Evolutionary conservation across 53 echinoderm and acorn worm genomes (phyloP).

Genomic region (Paracentrotus lividus): DNA sequence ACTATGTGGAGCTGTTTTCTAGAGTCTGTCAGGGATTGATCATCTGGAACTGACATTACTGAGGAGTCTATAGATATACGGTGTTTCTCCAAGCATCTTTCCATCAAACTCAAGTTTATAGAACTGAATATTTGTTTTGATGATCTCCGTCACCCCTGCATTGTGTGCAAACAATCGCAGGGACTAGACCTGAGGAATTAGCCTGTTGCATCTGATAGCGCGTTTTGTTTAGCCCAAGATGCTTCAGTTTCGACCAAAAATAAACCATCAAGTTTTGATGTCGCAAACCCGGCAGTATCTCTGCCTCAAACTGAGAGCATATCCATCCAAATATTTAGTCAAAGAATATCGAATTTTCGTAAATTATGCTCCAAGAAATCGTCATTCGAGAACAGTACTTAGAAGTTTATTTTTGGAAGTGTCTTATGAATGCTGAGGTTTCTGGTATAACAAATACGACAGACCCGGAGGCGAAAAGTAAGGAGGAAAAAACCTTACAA

Average conservation of each 20-base stretch:
- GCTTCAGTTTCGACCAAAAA: slow-evolving; percentile 64
- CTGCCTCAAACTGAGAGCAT: slow-evolving; percentile 44
- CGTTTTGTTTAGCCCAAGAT: slow-evolving; percentile 61
- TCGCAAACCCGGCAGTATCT: slow-evolving; percentile 55
- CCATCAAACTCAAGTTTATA: slow-evolving; percentile 35
- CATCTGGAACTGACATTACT: too few relatives aligned
- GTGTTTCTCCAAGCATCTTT: too few relatives aligned
- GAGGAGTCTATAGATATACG: too few relatives aligned
- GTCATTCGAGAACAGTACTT: slow-evolving; percentile 32
- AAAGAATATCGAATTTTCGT: slow-evolving; percentile 71
- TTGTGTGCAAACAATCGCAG: slow-evolving; percentile 64
- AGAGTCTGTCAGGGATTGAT: neutral
- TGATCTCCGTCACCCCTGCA: slow-evolving; percentile 61
- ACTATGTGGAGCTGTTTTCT: neutral
- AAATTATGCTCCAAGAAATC: slow-evolving; percentile 55
- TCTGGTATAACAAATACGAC: slow-evolving; percentile 57
- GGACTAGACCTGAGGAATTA: slow-evolving; percentile 30
- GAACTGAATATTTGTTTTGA: slow-evolving; percentile 64
- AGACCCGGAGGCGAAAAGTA: neutral
- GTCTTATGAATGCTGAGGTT: slow-evolving; percentile 50
- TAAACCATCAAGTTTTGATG: slow-evolving; percentile 64
- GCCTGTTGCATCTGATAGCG: slow-evolving; percentile 57
- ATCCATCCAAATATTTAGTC: slow-evolving; percentile 70
- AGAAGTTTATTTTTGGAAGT: slow-evolving; percentile 67
- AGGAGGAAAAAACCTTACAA: slow-evolving; percentile 1